Conservation (phyloP, 2,113 vertebrate genomes). For the Prochilodus magdalenae region DNA sequence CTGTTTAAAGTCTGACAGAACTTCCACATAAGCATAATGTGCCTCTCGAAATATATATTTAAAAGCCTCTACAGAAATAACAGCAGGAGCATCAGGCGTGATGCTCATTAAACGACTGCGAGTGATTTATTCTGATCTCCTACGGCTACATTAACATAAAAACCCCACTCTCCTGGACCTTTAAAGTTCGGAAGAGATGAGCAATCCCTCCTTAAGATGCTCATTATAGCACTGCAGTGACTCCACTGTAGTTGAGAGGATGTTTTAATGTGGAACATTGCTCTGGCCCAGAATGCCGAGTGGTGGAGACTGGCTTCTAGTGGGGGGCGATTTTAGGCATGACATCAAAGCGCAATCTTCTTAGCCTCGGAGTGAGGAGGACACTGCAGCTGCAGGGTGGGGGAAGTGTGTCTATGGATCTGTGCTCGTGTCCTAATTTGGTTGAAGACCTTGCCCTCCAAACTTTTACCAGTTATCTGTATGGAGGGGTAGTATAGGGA, state of each 20-base stretch:
- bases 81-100: background rate
- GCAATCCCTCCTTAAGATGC: slow-evolving; percentile 9
- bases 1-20: too few species aligned
- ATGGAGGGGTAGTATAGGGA: background rate
- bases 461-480: background rate
- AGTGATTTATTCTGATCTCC: slow-evolving; percentile 4
- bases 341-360: slow-evolving; percentile 56
- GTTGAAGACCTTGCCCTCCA: background rate
- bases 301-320: slow-evolving; percentile 26
- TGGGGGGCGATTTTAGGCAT: slow-evolving; percentile 50
- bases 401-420: background rate
- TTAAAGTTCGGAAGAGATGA: background rate
- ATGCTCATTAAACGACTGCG: background rate
- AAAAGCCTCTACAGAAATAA: background rate
- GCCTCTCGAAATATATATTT: too few species aligned
- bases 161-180: background rate
- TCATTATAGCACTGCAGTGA: background rate
- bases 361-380: slow-evolving; percentile 30
- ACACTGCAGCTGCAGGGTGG: slow-evolving; percentile 4
- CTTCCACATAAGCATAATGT: too few species aligned
- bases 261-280: slow-evolving; percentile 38
- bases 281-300: slow-evolving; percentile 35
- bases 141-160: background rate
- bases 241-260: slow-evolving; percentile 14
- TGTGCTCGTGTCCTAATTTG: slow-evolving; percentile 2